These are phyloP conservation scores for Amblyteles armatorius DNA, from an alignment of 2,888 invertebrate species.

Conservation along the genomic window DNA sequence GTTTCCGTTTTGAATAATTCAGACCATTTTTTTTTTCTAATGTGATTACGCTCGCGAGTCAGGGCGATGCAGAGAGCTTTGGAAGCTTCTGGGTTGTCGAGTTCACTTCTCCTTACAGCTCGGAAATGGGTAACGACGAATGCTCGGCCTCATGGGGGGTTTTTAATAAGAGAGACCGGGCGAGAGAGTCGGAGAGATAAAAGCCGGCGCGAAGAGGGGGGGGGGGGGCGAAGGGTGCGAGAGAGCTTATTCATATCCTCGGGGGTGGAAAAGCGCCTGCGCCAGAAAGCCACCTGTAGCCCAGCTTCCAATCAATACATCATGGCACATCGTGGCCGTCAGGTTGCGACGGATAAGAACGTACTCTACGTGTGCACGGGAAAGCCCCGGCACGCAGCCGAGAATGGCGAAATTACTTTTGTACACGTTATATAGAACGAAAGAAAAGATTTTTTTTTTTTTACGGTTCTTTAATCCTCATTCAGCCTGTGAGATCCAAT, in stretches of 20 bases:
- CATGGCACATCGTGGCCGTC: conserved; percentile 76
- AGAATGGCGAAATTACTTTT: conserved; percentile 38
- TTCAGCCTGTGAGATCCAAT: conserved; percentile 50
- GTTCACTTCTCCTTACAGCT: conserved; percentile 54
- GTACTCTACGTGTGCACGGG: conserved; percentile 10
- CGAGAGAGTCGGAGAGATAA: conserved; percentile 41
- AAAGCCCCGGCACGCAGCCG: conserved; percentile 9
- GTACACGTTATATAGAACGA: neutral
- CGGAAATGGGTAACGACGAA: conserved; percentile 70
- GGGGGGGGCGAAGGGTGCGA: conserved; percentile 29
- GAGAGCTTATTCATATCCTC: conserved; percentile 80
- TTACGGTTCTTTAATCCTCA: conserved; percentile 36
- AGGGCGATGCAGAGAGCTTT: conserved; percentile 18
- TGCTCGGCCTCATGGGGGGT: conserved; percentile 73
- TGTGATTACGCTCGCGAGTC: conserved; percentile 32
- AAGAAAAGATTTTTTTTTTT: neutral
- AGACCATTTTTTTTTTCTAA: neutral
- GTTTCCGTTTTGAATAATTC: neutral
- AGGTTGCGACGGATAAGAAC: conserved; percentile 67
- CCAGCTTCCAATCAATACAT: conserved; percentile 84
- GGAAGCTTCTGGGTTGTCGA: conserved; percentile 44
- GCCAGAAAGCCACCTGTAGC: conserved; percentile 83
- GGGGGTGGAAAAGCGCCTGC: conserved; percentile 75
- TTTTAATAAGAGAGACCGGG: conserved; percentile 78
- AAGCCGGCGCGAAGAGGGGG: conserved; percentile 26